Evolutionary conservation across 2,888 invertebrate species (phyloP).

Genomic region (Tinea trinotella): DNA sequence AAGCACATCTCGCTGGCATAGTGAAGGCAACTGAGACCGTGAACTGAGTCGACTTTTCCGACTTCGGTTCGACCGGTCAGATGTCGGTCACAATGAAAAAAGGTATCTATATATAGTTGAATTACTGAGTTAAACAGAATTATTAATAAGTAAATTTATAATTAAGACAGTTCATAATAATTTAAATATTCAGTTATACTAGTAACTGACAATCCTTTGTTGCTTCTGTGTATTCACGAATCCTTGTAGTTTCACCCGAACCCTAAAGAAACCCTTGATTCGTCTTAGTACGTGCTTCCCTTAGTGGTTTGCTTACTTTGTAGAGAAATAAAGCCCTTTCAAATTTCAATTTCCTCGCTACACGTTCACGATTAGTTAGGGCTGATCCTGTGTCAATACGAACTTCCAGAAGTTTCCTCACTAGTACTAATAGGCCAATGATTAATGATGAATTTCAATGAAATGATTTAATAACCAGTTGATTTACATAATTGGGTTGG

Average conservation of each 20-base stretch:
- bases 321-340: neutral
- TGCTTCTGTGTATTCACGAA: too few relatives aligned
- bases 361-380: neutral
- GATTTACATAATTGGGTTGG: too few relatives aligned
- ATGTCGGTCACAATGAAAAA: too few relatives aligned
- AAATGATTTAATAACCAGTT: neutral
- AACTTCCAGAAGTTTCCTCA: neutral
- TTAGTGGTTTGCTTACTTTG: constrained; percentile 1
- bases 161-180: too few relatives aligned
- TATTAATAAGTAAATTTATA: too few relatives aligned
- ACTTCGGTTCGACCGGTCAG: too few relatives aligned
- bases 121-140: too few relatives aligned
- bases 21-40: too few relatives aligned
- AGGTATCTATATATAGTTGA: too few relatives aligned
- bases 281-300: neutral
- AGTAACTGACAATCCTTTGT: neutral
- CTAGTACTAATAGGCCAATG: neutral
- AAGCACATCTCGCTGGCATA: too few relatives aligned
- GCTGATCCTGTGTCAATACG: constrained; percentile 10
- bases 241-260: too few relatives aligned
- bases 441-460: neutral
- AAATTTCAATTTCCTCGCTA: constrained; percentile 3
- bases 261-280: neutral
- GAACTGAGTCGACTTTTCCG: too few relatives aligned
- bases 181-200: neutral